Percentiles rank a stretch among this genome's conserved stretches.
These are phyloP conservation scores for Limulus polyphemus DNA, from an alignment of 2,888 invertebrate species.

Conservation along the genomic window DNA sequence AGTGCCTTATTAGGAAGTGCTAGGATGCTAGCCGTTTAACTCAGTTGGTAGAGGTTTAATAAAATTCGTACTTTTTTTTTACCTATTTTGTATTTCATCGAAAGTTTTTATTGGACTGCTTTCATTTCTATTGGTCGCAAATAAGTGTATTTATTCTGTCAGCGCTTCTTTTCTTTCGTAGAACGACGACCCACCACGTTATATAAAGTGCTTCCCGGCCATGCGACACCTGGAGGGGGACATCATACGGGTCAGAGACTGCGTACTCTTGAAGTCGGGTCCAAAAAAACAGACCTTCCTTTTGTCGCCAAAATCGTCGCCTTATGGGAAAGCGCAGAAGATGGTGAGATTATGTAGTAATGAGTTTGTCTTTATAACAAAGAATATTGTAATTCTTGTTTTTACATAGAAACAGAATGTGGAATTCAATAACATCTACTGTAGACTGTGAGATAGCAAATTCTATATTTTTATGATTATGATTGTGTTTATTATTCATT, in stretches of 20 bases:
- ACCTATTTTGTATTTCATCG: no score
- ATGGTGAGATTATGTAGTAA: constrained; percentile 49
- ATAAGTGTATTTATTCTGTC: no score
- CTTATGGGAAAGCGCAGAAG: constrained; percentile 86
- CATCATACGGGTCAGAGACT: constrained; percentile 72
- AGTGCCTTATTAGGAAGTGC: no score
- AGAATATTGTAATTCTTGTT: no score
- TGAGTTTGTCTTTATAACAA: not conserved
- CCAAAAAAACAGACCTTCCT: constrained; percentile 71
- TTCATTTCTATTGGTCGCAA: no score
- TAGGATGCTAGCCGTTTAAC: no score
- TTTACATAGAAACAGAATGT: not conserved
- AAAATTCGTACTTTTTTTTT: no score
- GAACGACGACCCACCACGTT: constrained; percentile 60
- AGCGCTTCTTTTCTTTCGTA: constrained; percentile 30
- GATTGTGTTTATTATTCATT: no score
- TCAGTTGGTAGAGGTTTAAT: no score
- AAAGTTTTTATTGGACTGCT: no score
- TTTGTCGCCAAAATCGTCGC: constrained; percentile 89
- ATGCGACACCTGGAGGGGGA: constrained; percentile 79
- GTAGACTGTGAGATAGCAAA: no score
- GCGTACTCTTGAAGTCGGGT: constrained; percentile 78
- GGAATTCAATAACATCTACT: constrained; percentile 2
- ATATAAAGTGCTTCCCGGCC: constrained; percentile 72
- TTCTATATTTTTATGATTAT: no score